Evolutionary conservation across 1,140 invertebrate species (phyloP).

Genomic region (Oncopodura yosiiana): DNA sequence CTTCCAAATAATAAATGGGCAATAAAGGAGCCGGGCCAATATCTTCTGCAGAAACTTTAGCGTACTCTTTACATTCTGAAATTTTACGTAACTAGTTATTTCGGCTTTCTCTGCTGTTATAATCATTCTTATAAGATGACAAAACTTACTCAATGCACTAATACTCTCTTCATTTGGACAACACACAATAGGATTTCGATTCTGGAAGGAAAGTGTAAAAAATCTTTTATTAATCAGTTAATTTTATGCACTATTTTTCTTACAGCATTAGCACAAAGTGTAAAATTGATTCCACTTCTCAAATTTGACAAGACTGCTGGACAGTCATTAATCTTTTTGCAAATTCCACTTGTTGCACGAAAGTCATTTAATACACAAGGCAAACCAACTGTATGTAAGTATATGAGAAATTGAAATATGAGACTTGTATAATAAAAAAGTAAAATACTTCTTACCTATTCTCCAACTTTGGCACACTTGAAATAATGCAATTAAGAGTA

Average conservation of each 20-base stretch:
- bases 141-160: constrained; percentile 24
- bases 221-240: neutral
- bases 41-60: neutral
- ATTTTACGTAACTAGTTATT: neutral
- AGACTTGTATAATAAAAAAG: too few relatives aligned
- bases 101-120: too few relatives aligned
- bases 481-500: too few relatives aligned
- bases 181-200: constrained; percentile 16
- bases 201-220: neutral
- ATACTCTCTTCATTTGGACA: constrained; percentile 21
- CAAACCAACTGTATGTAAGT: neutral
- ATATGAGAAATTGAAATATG: too few relatives aligned
- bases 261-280: constrained; percentile 1
- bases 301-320: constrained; percentile 12
- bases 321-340: constrained; percentile 13
- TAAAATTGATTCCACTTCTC: constrained; percentile 14
- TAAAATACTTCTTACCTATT: too few relatives aligned
- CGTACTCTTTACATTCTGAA: constrained; percentile 24
- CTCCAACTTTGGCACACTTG: too few relatives aligned
- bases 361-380: neutral
- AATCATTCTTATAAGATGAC: neutral
- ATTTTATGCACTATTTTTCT: neutral
- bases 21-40: neutral
- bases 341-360: neutral
- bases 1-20: neutral